A percentile compares a stretch with the other conserved stretches of the same genome.
phyloP scores from a whole-genome alignment of 2,888 invertebrate species.

The Lithophane leautieri region DNA sequence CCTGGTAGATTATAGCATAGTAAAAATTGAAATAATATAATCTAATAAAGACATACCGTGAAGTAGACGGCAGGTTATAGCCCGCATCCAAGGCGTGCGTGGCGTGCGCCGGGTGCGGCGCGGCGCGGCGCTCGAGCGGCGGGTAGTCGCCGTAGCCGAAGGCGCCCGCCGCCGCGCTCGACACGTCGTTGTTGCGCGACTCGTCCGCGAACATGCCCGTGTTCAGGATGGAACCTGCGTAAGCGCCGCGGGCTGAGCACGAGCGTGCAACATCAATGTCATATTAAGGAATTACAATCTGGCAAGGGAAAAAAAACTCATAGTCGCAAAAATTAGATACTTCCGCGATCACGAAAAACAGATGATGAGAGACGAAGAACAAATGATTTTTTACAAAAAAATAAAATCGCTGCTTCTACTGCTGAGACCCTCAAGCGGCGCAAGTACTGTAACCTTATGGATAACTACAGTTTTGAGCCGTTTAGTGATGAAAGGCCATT shows the following conservation, averaged over 20 bases:
- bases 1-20: background rate
- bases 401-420: background rate
- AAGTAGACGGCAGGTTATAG: slow-evolving; percentile 85
- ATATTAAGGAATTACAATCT: slow-evolving; percentile 14
- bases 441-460: background rate
- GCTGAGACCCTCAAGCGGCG: background rate
- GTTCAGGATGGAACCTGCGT: slow-evolving; percentile 75
- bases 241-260: slow-evolving; percentile 42
- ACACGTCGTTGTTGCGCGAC: slow-evolving; percentile 83
- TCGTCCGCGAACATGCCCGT: slow-evolving; percentile 82
- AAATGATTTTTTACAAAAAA: background rate
- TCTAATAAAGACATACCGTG: slow-evolving; percentile 73
- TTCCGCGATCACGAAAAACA: background rate
- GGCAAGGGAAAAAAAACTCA: background rate
- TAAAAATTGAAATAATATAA: background rate
- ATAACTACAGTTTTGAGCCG: background rate
- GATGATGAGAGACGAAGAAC: too few species aligned
- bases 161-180: slow-evolving; percentile 68
- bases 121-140: slow-evolving; percentile 68
- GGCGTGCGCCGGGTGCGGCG: slow-evolving; percentile 46
- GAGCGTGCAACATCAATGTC: slow-evolving; percentile 10
- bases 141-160: slow-evolving; percentile 76
- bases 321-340: background rate
- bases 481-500: background rate
- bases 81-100: slow-evolving; percentile 72